phyloP scores from a whole-genome alignment of 1,140 invertebrate species.

The Hyposmocoma kahamanoa region DNA sequence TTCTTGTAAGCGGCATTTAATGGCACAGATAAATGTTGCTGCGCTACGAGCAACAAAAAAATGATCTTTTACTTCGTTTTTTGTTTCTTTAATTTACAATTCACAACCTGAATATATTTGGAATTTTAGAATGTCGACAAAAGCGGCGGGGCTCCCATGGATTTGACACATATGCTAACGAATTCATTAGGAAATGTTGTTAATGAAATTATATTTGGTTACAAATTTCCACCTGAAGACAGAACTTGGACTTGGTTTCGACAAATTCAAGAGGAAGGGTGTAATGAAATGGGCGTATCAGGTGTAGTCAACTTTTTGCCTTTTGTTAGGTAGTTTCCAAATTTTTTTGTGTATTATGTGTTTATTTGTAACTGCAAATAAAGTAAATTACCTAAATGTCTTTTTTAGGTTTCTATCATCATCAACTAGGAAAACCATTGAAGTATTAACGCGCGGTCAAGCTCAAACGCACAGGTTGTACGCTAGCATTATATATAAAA shows the following conservation, averaged over 20 bases:
- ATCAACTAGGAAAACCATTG: slow-evolving; percentile 50
- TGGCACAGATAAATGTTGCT: slow-evolving; percentile 42
- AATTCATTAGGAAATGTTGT: slow-evolving; percentile 85
- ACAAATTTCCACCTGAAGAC: slow-evolving; percentile 79
- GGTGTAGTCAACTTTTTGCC: slow-evolving; percentile 89
- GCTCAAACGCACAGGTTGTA: slow-evolving; percentile 83
- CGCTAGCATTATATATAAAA: slow-evolving; percentile 77
- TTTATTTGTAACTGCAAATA: neutral
- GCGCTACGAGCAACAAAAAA: slow-evolving; percentile 30
- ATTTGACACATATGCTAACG: slow-evolving; percentile 67
- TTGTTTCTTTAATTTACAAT: slow-evolving; percentile 15
- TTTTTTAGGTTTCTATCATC: slow-evolving; percentile 50
- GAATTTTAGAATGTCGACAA: slow-evolving; percentile 48
- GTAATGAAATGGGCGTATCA: slow-evolving; percentile 85
- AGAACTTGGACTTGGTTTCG: slow-evolving; percentile 83
- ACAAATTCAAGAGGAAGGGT: slow-evolving; percentile 84
- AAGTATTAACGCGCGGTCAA: slow-evolving; percentile 77
- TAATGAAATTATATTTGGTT: slow-evolving; percentile 85
- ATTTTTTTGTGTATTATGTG: neutral
- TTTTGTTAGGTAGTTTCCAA: slow-evolving; percentile 77
- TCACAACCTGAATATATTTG: slow-evolving; percentile 10
- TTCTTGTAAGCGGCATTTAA: slow-evolving; percentile 46
- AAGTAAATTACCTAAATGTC: neutral
- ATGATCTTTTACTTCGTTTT: slow-evolving; percentile 26
- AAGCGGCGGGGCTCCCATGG: slow-evolving; percentile 26